phyloP scores from a whole-genome alignment of 2,888 invertebrate species.

The Lymantria monacha region DNA sequence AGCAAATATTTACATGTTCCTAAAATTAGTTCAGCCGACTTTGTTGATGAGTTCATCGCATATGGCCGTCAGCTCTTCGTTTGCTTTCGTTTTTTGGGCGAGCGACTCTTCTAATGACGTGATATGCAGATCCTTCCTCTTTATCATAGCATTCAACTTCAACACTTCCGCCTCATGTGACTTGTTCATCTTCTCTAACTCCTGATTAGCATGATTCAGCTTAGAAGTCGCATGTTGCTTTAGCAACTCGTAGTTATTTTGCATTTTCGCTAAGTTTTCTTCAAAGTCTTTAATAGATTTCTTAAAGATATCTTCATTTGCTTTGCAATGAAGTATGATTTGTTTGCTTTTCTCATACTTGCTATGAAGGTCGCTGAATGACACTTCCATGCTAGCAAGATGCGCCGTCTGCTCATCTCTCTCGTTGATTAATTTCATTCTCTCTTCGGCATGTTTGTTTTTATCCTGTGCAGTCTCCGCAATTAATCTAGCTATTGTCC shows the following conservation, averaged over 20 bases:
- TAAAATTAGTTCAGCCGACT: conserved; percentile 62
- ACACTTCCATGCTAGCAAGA: conserved; percentile 83
- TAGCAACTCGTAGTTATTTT: conserved; percentile 91
- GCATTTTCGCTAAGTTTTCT: conserved; percentile 86
- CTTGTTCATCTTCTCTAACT: conserved; percentile 88
- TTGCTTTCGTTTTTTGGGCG: conserved; percentile 94
- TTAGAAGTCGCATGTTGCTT: conserved; percentile 95
- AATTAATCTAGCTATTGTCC: conserved; percentile 88
- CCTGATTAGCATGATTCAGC: conserved; percentile 88
- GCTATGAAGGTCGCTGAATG: conserved; percentile 84
- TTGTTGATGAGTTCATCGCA: conserved; percentile 94
- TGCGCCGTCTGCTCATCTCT: conserved; percentile 84
- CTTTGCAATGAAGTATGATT: conserved; percentile 77
- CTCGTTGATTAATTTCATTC: conserved; percentile 77
- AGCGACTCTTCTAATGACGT: conserved; percentile 91
- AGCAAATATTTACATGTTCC: conserved; percentile 33
- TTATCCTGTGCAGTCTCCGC: conserved; percentile 87
- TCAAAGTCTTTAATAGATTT: conserved; percentile 87
- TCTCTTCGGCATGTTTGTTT: conserved; percentile 79
- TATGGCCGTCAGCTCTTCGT: conserved; percentile 93
- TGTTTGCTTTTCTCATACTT: conserved; percentile 86
- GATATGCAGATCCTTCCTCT: conserved; percentile 92
- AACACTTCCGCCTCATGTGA: conserved; percentile 91
- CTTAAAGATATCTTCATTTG: conserved; percentile 86
- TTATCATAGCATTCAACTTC: conserved; percentile 92